phyloP scores from a whole-genome alignment of 2,888 invertebrate genomes.

The Pemphredon lugubris region DNA sequence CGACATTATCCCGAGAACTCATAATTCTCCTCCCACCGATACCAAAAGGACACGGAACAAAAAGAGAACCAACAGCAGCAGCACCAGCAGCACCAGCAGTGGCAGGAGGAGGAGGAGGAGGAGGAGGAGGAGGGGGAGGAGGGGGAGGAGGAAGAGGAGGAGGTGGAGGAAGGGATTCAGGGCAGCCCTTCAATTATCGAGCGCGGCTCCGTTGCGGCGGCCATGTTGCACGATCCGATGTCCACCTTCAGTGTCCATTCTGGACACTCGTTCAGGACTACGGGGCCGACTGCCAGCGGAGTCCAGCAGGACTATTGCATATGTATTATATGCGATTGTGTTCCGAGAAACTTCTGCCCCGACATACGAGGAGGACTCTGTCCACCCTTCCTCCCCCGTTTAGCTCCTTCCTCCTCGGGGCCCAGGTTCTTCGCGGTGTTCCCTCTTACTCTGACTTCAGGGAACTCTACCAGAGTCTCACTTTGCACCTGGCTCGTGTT shows the following conservation, averaged over 20 bases:
- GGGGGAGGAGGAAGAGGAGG: conserved; percentile 31
- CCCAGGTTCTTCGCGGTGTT: conserved; percentile 4
- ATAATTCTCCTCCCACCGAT: conserved; percentile 34
- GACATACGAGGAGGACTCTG: conserved; percentile 72
- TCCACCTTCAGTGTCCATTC: conserved; percentile 74
- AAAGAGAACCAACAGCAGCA: too few relatives aligned
- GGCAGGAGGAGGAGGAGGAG: conserved; percentile 34
- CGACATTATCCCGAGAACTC: conserved; percentile 41
- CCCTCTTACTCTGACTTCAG: conserved; percentile 50
- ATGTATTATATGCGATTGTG: conserved; percentile 81
- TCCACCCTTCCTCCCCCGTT: conserved; percentile 52
- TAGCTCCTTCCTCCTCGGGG: conserved; percentile 42
- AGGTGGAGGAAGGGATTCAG: conserved; percentile 44
- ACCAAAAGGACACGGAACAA: conserved; percentile 25
- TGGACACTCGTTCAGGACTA: conserved; percentile 71
- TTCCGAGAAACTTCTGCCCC: conserved; percentile 78
- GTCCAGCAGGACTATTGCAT: conserved; percentile 75
- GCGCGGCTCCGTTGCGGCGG: conserved; percentile 71
- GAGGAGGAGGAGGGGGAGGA: conserved; percentile 36
- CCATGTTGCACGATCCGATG: conserved; percentile 78
- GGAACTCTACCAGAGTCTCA: conserved; percentile 71
- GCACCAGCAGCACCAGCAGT: too few relatives aligned
- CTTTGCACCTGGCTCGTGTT: conserved; percentile 77
- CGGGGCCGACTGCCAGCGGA: conserved; percentile 57
- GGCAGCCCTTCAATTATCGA: conserved; percentile 76